Base-by-base conservation (phyloP, 2,888 invertebrate genomes). In the Cloeon dipterum region DNA sequence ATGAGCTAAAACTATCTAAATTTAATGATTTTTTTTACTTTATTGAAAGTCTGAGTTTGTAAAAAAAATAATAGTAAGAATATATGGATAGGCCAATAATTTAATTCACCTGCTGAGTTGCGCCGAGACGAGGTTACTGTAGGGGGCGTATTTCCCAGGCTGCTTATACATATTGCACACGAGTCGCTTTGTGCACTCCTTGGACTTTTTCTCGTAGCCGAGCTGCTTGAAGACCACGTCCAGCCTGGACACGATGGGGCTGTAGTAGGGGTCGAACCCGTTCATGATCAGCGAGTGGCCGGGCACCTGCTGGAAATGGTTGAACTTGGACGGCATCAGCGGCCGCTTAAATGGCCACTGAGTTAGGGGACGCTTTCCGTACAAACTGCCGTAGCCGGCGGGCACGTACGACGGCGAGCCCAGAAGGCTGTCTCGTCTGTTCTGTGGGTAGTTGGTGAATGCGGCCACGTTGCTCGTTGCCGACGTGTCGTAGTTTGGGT, bases 211-310 rank as follows among this genome's bases (percentile, higher is more conserved):
- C 66, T 4, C 59, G 48, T 46, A 46, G 3, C 49, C 47, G 36
- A 53, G 42, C 40, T 51, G 51, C 41, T 47, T 49, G 46, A 52
- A 53, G 32, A 53, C 51, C 40, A 49, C 48, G 42, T 53, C 46
- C 65, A 61, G 0, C 48, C 74, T 70, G n/a, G 72, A 69, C 36
- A 86, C 52, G 34, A 86, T 71, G 1, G 74, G 71, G 11, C 76
- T 77, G 55, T 83, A 86, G 60, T 81, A 86, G 5, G 86, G 85
- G 53, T 86, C 86, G 55, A 82, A 86, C 55, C 78, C 81, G 44
- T 79, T 78, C 39, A 85, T 59, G 36, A 83, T 65, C 54, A 83
- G 59, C 1, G 82, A 81, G 2, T 82, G 82, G 19, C 73, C 68
- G 20, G 83, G 83, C 46, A 85, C 82, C 51, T 79, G 79, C 53